Percentiles rank a stretch among this genome's conserved stretches.
phyloP scores from a whole-genome alignment of 1,140 invertebrate species.

The Drosophila ercepeae region DNA sequence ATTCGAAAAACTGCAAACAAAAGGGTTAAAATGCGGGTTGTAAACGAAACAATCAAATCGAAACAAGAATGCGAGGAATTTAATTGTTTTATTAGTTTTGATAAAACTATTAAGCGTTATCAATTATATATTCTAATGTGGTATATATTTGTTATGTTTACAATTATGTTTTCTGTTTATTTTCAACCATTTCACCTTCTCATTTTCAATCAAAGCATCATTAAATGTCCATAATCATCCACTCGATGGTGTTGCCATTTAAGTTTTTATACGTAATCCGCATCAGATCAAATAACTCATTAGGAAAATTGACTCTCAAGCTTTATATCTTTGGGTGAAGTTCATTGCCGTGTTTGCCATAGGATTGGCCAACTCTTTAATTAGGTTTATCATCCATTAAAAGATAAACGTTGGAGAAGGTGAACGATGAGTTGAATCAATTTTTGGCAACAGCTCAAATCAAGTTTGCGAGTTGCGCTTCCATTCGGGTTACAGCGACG shows the following conservation, averaged over 20 bases:
- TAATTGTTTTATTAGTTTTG: conserved; percentile 6
- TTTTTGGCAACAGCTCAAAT: conserved; percentile 30
- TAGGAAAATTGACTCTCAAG: conserved; percentile 18
- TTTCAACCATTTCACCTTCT: conserved; percentile 4
- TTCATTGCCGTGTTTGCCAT: conserved; percentile 44
- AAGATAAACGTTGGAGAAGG: conserved; percentile 30
- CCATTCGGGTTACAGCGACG: conserved; percentile 23
- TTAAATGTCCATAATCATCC: conserved; percentile 19
- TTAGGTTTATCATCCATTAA: conserved; percentile 38
- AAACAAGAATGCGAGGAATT: conserved; percentile 5
- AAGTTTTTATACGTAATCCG: conserved; percentile 15
- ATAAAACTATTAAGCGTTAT: conserved; percentile 5
- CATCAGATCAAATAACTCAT: conserved; percentile 18
- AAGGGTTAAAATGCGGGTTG: conserved; percentile 16
- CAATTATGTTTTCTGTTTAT: not conserved
- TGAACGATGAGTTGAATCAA: conserved; percentile 31
- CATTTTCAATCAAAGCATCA: conserved; percentile 31
- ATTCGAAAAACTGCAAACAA: conserved; percentile 21
- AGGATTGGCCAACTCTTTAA: conserved; percentile 27
- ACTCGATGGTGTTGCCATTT: not conserved
- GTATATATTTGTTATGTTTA: too few species aligned
- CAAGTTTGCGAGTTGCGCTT: conserved; percentile 23
- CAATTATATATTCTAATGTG: not conserved
- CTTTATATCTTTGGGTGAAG: conserved; percentile 10
- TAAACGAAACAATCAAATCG: not conserved